A percentile compares a stretch with the other conserved stretches of the same genome.
These are phyloP conservation scores for Loriculus beryllinus DNA, from an alignment of 2,797 vertebrate species.

Conservation along the genomic window DNA sequence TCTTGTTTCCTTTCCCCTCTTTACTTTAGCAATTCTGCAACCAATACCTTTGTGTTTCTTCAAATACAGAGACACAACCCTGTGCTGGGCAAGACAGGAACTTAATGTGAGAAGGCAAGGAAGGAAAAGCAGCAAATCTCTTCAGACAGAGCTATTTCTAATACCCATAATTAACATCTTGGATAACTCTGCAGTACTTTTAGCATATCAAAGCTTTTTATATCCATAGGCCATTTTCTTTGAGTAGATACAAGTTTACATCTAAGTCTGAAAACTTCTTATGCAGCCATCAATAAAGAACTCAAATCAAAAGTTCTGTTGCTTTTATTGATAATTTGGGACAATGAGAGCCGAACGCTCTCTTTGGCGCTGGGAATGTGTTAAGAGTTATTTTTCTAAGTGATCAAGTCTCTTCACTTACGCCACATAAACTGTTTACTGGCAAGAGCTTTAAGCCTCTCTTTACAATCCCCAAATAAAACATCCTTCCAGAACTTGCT, in stretches of 20 bases:
- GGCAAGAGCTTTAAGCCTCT: constrained; percentile 5
- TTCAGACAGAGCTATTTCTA: not conserved
- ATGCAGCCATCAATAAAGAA: not conserved
- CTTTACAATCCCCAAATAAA: constrained; percentile 31
- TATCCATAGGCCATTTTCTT: not conserved
- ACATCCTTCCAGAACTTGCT: not conserved
- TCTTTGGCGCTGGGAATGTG: not conserved
- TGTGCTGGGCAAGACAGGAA: not conserved
- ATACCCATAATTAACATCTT: not conserved
- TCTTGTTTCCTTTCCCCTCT: not conserved
- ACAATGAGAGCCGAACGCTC: not conserved
- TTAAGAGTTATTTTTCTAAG: not conserved
- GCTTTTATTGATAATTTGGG: not conserved
- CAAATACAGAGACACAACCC: not conserved
- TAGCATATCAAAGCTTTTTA: not conserved
- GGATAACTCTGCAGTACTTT: not conserved
- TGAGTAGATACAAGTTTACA: not conserved
- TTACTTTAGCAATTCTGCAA: not conserved
- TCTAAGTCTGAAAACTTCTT: not conserved
- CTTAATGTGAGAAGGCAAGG: not conserved
- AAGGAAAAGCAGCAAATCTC: not conserved
- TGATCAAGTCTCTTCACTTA: not conserved
- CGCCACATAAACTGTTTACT: not conserved
- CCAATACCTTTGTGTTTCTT: not conserved
- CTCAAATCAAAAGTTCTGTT: not conserved